These are phyloP conservation scores for Rostratula benghalensis DNA, from an alignment of 2,113 vertebrate genomes.

Conservation along the genomic window DNA sequence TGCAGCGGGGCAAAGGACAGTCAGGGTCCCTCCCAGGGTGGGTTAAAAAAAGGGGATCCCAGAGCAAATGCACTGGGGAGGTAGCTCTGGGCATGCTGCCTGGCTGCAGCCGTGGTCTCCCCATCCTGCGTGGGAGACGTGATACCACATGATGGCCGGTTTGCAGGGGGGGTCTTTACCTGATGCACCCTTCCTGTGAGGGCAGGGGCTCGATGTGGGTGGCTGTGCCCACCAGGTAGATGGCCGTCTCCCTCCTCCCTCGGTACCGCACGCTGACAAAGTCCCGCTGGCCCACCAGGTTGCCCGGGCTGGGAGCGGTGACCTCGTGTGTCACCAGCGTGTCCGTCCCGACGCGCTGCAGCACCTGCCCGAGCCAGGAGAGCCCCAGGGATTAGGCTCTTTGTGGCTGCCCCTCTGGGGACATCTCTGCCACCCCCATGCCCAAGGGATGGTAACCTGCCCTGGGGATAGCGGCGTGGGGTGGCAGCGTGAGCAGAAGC, in stretches of 20 bases:
- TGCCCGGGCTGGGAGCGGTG: constrained; percentile 70
- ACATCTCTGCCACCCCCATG: neutral
- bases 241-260: constrained; percentile 49
- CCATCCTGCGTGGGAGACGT: fast-evolving
- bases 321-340: constrained; percentile 81
- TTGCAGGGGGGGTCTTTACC: constrained; percentile 38
- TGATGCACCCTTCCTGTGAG: constrained; percentile 75
- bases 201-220: constrained; percentile 58
- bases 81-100: neutral
- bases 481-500: neutral
- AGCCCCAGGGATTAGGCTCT: fast-evolving
- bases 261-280: constrained; percentile 80
- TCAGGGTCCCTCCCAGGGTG: neutral
- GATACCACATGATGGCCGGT: fast-evolving
- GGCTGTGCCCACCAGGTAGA: constrained; percentile 78
- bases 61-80: neutral
- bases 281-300: constrained; percentile 82
- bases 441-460: neutral
- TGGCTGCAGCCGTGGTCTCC: fast-evolving
- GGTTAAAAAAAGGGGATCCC: neutral
- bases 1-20: neutral
- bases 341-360: constrained; percentile 69
- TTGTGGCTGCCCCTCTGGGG: neutral
- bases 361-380: constrained; percentile 64
- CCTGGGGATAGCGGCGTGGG: neutral